Evolutionary conservation across 2,888 invertebrate species (phyloP).

Genomic region (Kryphioiulus occultus): DNA sequence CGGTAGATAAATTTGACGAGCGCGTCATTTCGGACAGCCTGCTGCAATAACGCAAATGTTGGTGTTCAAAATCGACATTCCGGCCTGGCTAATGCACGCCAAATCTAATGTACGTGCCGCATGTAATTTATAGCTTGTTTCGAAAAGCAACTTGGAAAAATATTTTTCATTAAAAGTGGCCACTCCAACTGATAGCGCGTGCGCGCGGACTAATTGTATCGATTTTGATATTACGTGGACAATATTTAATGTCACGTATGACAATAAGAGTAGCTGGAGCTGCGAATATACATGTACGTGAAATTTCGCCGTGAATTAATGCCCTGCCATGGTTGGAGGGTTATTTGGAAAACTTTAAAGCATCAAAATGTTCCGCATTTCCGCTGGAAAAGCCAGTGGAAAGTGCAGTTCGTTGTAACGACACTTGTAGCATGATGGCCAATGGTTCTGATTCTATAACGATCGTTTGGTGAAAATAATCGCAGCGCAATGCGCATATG

Average conservation of each 20-base stretch:
- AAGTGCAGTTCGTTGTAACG: conserved; percentile 26
- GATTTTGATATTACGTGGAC: conserved; percentile 21
- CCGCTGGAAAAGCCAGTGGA: not conserved
- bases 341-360: not conserved
- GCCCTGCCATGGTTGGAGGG: not conserved
- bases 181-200: not conserved
- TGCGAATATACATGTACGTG: not conserved
- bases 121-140: not conserved
- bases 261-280: not conserved
- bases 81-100: not conserved
- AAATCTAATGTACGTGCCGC: too few species aligned
- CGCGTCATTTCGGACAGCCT: not conserved
- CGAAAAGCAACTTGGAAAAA: not conserved
- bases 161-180: not conserved
- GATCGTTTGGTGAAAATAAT: not conserved
- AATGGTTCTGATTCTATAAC: not conserved
- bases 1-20: conserved; percentile 14
- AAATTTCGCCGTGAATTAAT: not conserved
- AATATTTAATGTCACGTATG: not conserved
- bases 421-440: conserved; percentile 3
- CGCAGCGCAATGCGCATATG: not conserved
- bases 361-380: not conserved
- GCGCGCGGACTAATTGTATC: not conserved
- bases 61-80: conserved; percentile 10
- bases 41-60: not conserved